These are phyloP conservation scores for Monopterus albus DNA, from an alignment of 2,113 vertebrate species.

Conservation along the genomic window DNA sequence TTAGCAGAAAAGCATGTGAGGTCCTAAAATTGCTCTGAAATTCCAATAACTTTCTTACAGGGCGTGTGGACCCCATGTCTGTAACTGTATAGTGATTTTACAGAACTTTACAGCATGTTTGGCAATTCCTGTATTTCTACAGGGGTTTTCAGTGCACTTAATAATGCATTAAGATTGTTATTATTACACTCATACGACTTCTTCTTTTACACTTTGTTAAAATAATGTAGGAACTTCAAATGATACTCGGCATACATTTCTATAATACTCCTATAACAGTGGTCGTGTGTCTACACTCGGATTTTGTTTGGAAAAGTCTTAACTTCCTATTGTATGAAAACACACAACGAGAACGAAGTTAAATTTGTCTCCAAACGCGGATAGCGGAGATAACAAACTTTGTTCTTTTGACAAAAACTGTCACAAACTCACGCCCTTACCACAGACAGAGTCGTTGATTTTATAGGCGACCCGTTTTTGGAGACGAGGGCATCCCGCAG, in stretches of 20 bases:
- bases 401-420: not conserved
- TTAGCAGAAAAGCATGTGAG: not conserved
- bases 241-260: no score
- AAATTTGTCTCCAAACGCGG: no score
- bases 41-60: not conserved
- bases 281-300: no score
- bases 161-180: no score
- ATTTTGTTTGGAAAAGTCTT: not conserved
- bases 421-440: constrained; percentile 11
- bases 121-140: not conserved
- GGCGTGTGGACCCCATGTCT: not conserved
- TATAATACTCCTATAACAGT: no score
- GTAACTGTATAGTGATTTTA: no score
- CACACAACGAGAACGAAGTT: no score
- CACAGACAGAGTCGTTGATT: not conserved
- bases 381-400: not conserved
- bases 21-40: no score
- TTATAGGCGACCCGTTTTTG: constrained; percentile 64
- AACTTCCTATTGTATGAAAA: not conserved
- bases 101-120: not conserved
- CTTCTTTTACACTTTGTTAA: no score
- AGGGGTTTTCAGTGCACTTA: no score
- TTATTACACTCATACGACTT: no score
- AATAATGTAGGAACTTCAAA: no score
- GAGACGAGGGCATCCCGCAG: not conserved